Evolutionary conservation across 2,113 vertebrate species (phyloP).

Genomic region (Abramis brama): DNA sequence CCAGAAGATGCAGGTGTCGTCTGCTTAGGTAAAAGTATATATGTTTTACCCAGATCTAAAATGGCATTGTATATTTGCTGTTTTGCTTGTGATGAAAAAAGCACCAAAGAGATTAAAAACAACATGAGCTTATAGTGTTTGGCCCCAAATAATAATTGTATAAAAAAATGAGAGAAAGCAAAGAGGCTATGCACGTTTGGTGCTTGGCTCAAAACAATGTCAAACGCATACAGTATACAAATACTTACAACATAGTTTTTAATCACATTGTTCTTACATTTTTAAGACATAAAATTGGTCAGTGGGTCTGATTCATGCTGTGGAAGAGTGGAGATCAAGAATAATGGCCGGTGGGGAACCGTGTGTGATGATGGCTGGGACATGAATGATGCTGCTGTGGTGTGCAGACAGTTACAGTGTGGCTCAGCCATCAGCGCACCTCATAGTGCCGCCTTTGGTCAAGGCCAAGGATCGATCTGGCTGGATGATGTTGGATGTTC

Average conservation of each 20-base stretch:
- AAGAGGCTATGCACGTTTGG: not conserved
- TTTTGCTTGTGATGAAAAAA: no score
- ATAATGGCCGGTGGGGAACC: conserved; percentile 62
- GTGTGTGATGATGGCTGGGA: conserved; percentile 70
- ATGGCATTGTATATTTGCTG: no score
- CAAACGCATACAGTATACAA: not conserved
- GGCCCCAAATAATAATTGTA: not conserved
- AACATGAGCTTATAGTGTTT: not conserved
- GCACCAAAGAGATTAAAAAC: not conserved
- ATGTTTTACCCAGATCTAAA: not conserved
- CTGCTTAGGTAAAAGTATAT: conserved; percentile 48
- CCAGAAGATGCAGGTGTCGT: conserved; percentile 68
- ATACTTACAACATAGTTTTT: not conserved
- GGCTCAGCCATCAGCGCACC: conserved; percentile 57
- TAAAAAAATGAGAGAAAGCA: not conserved
- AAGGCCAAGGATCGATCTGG: conserved; percentile 62
- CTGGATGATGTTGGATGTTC: conserved; percentile 68
- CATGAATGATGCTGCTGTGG: conserved; percentile 59
- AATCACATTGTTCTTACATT: not conserved
- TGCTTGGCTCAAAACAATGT: not conserved
- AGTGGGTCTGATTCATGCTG: conserved; percentile 52
- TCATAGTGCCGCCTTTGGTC: conserved; percentile 57
- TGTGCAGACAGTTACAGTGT: conserved; percentile 70
- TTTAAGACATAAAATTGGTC: not conserved
- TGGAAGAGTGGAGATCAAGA: conserved; percentile 71